These are phyloP conservation scores for Sarcoramphus papa DNA, from an alignment of 2,797 vertebrate genomes.

Conservation along the genomic window DNA sequence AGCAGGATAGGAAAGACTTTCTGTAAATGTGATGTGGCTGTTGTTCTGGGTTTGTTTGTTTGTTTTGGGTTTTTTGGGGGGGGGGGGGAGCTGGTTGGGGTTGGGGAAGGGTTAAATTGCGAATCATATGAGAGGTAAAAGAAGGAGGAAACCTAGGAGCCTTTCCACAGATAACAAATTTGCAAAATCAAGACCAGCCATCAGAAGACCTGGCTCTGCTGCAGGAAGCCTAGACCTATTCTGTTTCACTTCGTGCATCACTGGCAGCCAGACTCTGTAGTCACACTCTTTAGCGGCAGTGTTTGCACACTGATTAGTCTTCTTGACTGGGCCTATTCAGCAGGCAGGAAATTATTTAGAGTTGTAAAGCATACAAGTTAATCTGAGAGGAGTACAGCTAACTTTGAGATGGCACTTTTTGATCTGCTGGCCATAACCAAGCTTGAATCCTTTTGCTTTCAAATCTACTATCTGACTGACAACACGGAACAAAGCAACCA, in stretches of 20 bases:
- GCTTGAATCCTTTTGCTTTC: background rate
- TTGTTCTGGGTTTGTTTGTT: background rate
- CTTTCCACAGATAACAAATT: background rate
- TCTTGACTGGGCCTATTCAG: constrained; percentile 28
- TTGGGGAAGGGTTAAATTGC: background rate
- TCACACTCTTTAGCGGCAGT: background rate
- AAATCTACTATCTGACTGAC: background rate
- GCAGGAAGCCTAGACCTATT: background rate
- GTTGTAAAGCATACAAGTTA: constrained; percentile 11
- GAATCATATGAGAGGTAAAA: background rate
- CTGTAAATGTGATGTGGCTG: background rate
- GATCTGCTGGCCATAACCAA: constrained; percentile 10
- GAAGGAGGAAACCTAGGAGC: background rate
- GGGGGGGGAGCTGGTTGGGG: background rate
- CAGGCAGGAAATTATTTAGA: constrained; percentile 37
- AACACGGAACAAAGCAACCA: fast-evolving
- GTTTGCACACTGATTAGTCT: constrained; percentile 46
- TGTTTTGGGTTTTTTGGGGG: fast-evolving
- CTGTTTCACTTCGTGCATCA: constrained; percentile 9
- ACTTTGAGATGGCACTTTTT: background rate
- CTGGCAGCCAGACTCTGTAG: background rate
- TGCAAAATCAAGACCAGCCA: constrained; percentile 2
- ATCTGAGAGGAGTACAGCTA: constrained; percentile 2
- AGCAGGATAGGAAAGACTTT: background rate
- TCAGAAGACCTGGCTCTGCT: background rate